Base-by-base conservation (phyloP, 2,797 vertebrate species). In the Gobio occitaniae region DNA sequence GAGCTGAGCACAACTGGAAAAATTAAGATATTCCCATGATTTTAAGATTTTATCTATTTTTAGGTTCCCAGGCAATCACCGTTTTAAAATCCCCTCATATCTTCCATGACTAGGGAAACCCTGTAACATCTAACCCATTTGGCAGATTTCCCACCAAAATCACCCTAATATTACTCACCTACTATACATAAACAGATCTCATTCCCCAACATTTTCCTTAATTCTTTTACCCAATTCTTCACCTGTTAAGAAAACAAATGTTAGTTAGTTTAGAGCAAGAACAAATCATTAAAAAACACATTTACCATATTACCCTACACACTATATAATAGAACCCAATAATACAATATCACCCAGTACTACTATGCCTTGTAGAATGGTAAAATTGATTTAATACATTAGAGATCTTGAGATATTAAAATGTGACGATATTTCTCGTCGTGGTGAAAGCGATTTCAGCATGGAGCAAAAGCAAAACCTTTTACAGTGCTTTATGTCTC, bases 181-280 rank as follows among this genome's bases (percentile, higher is more conserved):
- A 99, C 97, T 96, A 99, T 99, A 97, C 98, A 99, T 94, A 99
- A 97, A 96, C 97, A 99, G 90, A 99, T 99, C 91, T 99, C 98
- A 88, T 99, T 99, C 87, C 98, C 98, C 96, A 99, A 93, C 98
- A 99, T 99, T 97, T 99, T 99, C 91, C 98, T 95, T 94, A 99
- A 92, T 93, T 99, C 98, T 89, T 99, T 99, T 88, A 99, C 98
- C 98, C 98, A 99, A 93, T 97, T 99, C 96, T 99, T 99, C 92
- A 99, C 98, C 98, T 99, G 92, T 59, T 87, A 85, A 70, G 69
- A 41, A 78, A 82, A 52, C 36, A 77, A 75, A 76, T 19, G 16
- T 17, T n/a, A n/a, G 8, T 9, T 0, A 87, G 38, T 36, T n/a
- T 86, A 84, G 1, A n/a, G 82, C 19, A 90, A 0, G 78, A 70